Percentiles rank a stretch among this genome's conserved stretches.
Evolutionary conservation across 2,113 vertebrate genomes (phyloP).

Genomic region (Corydoras sp.): DNA sequence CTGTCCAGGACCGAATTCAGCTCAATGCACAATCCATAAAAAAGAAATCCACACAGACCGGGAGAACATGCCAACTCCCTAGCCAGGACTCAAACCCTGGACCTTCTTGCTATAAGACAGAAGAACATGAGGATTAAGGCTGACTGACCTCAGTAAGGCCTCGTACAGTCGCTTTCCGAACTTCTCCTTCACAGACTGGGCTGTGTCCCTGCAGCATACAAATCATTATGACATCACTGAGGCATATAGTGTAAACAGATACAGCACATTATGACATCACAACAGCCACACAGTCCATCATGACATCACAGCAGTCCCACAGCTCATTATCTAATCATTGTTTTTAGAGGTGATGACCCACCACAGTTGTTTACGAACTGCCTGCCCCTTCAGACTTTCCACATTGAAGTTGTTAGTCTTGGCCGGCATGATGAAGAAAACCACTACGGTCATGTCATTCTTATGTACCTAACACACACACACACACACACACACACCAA

Average conservation of each 20-base stretch:
- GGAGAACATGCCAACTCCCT: too few relatives aligned
- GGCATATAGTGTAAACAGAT: too few relatives aligned
- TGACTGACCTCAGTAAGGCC: conserved; percentile 80
- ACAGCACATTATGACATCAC: too few relatives aligned
- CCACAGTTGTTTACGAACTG: conserved; percentile 93
- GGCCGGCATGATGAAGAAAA: conserved; percentile 98
- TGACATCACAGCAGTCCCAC: not conserved
- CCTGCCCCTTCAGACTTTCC: conserved; percentile 93
- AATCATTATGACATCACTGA: not conserved
- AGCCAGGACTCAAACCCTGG: too few relatives aligned
- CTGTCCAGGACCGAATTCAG: too few relatives aligned
- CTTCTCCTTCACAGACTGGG: conserved; percentile 89
- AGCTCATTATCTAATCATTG: not conserved
- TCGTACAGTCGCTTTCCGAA: conserved; percentile 94
- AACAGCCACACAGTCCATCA: not conserved
- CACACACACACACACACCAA: not conserved
- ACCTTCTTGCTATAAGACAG: too few relatives aligned
- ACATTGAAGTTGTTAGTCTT: conserved; percentile 98
- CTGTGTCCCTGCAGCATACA: conserved; percentile 78
- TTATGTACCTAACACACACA: conserved; percentile 74
- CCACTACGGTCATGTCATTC: conserved; percentile 83
- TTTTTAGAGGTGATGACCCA: conserved; percentile 45
- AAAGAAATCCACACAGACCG: too few relatives aligned
- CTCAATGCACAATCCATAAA: too few relatives aligned
- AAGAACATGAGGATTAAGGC: too few relatives aligned